A percentile compares a stretch with the other conserved stretches of the same genome.
These are phyloP conservation scores for Eurystomus glaucurus DNA, from an alignment of 2,797 vertebrate species.

Conservation along the genomic window DNA sequence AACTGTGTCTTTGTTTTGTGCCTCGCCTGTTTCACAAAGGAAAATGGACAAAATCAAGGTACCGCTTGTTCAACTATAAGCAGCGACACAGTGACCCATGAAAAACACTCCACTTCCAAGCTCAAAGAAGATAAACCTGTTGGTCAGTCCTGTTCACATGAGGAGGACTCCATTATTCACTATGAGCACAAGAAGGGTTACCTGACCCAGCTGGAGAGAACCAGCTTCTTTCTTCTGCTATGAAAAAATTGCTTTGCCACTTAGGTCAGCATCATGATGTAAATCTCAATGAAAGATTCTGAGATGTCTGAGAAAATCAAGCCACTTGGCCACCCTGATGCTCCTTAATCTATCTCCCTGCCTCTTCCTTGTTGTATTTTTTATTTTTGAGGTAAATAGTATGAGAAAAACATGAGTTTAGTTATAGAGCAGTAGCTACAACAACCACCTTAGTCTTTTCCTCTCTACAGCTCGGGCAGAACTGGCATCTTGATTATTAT, in stretches of 20 bases:
- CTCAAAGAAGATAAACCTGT: neutral
- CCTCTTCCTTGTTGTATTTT: neutral
- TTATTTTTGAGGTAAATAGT: slow-evolving; percentile 16
- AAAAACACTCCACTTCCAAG: neutral
- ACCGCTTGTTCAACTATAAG: neutral
- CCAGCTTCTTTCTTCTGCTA: slow-evolving; percentile 47
- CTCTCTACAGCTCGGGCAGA: neutral
- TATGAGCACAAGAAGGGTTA: slow-evolving; percentile 42
- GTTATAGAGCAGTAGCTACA: neutral
- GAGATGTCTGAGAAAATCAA: slow-evolving; percentile 57
- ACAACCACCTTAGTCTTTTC: neutral
- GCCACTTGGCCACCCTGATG: slow-evolving; percentile 20
- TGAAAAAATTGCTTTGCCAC: slow-evolving; percentile 72
- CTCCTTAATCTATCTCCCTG: slow-evolving; percentile 36
- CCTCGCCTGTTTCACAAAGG: neutral
- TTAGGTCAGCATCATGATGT: slow-evolving; percentile 65
- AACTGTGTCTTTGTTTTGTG: neutral
- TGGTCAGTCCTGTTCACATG: slow-evolving; percentile 21
- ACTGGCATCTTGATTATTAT: neutral
- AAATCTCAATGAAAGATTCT: slow-evolving; percentile 77
- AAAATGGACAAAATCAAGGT: slow-evolving; percentile 21
- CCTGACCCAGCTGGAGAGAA: neutral
- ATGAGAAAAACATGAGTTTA: neutral
- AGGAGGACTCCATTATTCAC: slow-evolving; percentile 34
- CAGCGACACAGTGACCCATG: neutral